Evolutionary conservation across 2,888 invertebrate genomes (phyloP).

Genomic region (Ectemnius cavifrons): DNA sequence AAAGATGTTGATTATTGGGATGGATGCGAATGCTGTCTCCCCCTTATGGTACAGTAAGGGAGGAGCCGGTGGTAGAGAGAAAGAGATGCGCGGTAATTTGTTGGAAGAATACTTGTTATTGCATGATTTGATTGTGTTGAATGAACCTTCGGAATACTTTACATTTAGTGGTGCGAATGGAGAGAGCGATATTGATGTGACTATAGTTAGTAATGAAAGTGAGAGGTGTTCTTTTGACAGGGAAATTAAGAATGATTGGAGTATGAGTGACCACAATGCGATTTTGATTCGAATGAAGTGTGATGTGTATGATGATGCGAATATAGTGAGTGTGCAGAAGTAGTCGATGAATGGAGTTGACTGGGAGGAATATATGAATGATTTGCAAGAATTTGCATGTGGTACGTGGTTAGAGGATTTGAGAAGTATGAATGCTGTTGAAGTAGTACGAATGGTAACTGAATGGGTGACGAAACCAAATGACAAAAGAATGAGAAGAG

Average conservation of each 20-base stretch:
- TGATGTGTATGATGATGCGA: background rate
- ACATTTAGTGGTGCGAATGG: too few relatives aligned
- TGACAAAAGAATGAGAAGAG: background rate
- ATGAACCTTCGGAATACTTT: too few relatives aligned
- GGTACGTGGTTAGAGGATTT: too few relatives aligned
- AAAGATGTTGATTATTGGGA: background rate
- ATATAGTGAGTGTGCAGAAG: background rate
- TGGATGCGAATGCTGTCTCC: slow-evolving; percentile 9
- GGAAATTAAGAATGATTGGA: too few relatives aligned
- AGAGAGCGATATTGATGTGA: too few relatives aligned
- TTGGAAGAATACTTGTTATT: background rate
- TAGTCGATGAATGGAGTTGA: background rate
- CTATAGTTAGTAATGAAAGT: too few relatives aligned
- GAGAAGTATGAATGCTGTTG: too few relatives aligned
- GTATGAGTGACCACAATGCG: slow-evolving; percentile 21
- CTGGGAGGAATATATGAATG: too few relatives aligned
- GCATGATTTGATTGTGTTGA: slow-evolving; percentile 10
- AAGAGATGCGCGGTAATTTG: background rate
- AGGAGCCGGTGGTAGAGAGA: background rate
- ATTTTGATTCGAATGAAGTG: slow-evolving; percentile 8
- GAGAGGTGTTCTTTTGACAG: too few relatives aligned
- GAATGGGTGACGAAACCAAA: background rate
- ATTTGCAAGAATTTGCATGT: too few relatives aligned
- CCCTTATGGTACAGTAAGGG: slow-evolving; percentile 46
- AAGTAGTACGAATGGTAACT: too few relatives aligned